Base-by-base conservation (phyloP, 2,888 invertebrate species). In the Chloroclysta siterata region DNA sequence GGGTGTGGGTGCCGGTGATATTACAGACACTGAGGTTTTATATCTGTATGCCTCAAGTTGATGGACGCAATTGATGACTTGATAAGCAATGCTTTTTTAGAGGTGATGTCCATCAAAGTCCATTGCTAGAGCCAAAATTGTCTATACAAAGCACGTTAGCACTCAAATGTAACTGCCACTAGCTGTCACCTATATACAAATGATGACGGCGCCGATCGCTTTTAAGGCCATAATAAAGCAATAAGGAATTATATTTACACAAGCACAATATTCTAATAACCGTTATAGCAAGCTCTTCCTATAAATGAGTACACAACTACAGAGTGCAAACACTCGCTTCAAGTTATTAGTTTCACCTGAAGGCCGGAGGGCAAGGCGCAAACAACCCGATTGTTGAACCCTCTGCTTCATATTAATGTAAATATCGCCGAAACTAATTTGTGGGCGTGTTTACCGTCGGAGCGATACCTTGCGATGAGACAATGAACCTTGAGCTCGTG, bases 331-430 rank as follows among this genome's bases (percentile, higher is more conserved):
- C 63, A 69, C 66, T 39, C 73, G 47, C 46, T 36, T 69, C 71
- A 71, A 81, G 85, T 85, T 88, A 89, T 88, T 88, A 88, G 85
- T 86, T 87, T 63, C 85, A 90, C 89, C 89, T 90, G 89, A 78
- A 87, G 5, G 46, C 17, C 17, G 14, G 15, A 44, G 87, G 86
- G 82, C 77, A 77, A 77, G 80, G 60, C 73, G 79, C 86, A 86
- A 88, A 89, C 88, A 88, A 88, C 10, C 53, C 82, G 82, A 87
- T 85, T 86, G 82, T 83, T 81, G 79, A 84, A 77, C 82, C 80
- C 56, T 51, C 46, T 46, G 39, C 57, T 60, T 52, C 14, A 63
- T 57, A 65, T 65, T 58, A 50, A 61, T 65, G 65, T 61, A 65
- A 65, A 65, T 65, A 65, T 65, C 60, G 60, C 41, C 42, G 60